Base-by-base conservation (phyloP, 2,797 vertebrate genomes). In the Chaunax sp. region DNA sequence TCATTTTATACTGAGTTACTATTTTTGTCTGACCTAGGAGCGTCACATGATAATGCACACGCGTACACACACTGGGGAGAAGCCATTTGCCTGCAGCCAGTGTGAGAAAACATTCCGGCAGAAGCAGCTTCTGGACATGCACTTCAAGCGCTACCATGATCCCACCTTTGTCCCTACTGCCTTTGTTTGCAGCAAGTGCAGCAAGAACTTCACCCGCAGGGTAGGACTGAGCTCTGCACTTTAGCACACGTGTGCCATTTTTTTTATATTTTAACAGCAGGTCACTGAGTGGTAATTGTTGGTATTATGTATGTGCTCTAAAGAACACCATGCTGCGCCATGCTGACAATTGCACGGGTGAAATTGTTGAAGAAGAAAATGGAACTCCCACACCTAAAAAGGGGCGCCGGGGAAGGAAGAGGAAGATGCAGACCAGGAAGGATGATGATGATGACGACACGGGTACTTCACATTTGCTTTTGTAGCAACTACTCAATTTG, bases 21-120 rank as follows among this genome's bases (percentile, higher is more conserved):
- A 2, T 22, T 49, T 30, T 38, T 52, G 5, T 70, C 18, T 70
- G 18, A 2, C 40, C 1, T 72, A 99, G 98, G 98, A 99, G 78
- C 94, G 98, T 55, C 98, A 99, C 91, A 99, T 99, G 98, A 95
- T 98, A 69, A 99, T 99, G 98, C 98, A 99, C 77, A 98, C 96
- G 88, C 94, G 98, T 49, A 99, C 97, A 9, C 98, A 99, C 85
- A 99, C 98, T 0, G 98, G 98, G 54, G 98, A 99, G 93, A 98
- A 99, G 92, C 97, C 98, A 54, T 99, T 98, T 0, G 94, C 95
- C 83, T 99, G 98, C 84, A 97, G 92, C 88, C 96, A 97, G 89
- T 99, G 98, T 83, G 98, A 99, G 52, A 99, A 99, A 90, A 99
- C 97, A 0, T 99, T 99, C 88, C 94, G 98, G 16, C 98, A 99